Base-by-base conservation (phyloP, 2,113 vertebrate genomes). In the Galeopterus variegatus region DNA sequence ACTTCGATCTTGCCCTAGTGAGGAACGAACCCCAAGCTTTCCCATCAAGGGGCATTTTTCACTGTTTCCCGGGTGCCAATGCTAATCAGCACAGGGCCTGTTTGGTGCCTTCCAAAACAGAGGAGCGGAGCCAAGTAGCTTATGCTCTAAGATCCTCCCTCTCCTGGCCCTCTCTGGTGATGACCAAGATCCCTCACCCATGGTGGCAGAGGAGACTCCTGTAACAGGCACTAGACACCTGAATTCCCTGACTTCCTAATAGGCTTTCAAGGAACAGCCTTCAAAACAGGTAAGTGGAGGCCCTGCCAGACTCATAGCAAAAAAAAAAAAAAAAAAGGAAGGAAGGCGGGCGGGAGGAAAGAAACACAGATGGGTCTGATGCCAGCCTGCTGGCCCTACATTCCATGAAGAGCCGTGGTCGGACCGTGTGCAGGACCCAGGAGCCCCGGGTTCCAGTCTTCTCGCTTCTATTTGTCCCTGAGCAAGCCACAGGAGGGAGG, bases 341-440 rank as follows among this genome's bases (percentile, higher is more conserved):
- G 26, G n/a, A 5, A 54, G 10, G 67, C 41, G 14, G 17, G 28
- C 0, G 31, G 31, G 17, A 69, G 26, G 64, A 33, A 69, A 8
- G 65, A 41, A 15, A 2, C 11, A 0, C 19, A 1, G 2, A 8
- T 0, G 65, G 45, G 15, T 33, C 58, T 52, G n/a, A 0, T 21
- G 1, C 4, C 12, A 19, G 23, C n/a, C 36, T 3, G 0, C 0
- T 2, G 1, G 18, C n/a, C 28, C 13, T 17, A 9, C 11, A n/a
- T 8, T n/a, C 7, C 0, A 7, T 18, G n/a, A 58, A 18, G 11
- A 60, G 62, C 7, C 5, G 8, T 19, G 18, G 58, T 9, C 12
- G 52, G n/a, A 52, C 12, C 65, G 31, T 21, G 18, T 0, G 15
- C 21, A 77, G 92, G 58, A 14, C 21, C 18, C 62, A 1, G 24